These are phyloP conservation scores for Brachyistius frenatus DNA, from an alignment of 2,113 vertebrate genomes.

Conservation along the genomic window DNA sequence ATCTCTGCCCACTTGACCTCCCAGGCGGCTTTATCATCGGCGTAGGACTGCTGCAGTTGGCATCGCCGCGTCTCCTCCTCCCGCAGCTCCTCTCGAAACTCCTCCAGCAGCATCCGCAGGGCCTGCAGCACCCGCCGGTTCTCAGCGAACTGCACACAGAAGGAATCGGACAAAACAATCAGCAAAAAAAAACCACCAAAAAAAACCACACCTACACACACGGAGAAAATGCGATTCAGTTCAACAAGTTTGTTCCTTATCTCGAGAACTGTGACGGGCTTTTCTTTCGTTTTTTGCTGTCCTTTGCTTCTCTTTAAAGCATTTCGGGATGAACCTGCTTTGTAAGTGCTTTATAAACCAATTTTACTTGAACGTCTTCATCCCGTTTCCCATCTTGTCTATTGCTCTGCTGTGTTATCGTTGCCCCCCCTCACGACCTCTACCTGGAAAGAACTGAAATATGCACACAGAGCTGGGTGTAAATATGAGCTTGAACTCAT, in stretches of 20 bases:
- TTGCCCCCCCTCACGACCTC: neutral
- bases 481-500: too few relatives aligned
- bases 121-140: constrained; percentile 89
- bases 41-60: constrained; percentile 91
- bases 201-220: neutral
- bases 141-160: constrained; percentile 86
- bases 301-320: constrained; percentile 27
- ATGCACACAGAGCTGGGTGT: neutral
- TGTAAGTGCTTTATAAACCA: constrained; percentile 46
- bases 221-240: neutral
- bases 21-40: constrained; percentile 93
- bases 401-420: neutral
- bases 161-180: constrained; percentile 3
- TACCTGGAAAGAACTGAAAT: neutral
- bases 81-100: constrained; percentile 89
- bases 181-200: neutral
- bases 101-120: constrained; percentile 91
- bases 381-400: constrained; percentile 2
- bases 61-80: constrained; percentile 88
- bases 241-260: constrained; percentile 13
- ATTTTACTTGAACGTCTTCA: constrained; percentile 12
- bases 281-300: constrained; percentile 6
- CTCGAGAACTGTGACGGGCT: neutral
- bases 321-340: constrained; percentile 8
- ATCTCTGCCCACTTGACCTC: constrained; percentile 92